Conservation (phyloP, 2,113 vertebrate species). For the Oenanthe melanoleuca region DNA sequence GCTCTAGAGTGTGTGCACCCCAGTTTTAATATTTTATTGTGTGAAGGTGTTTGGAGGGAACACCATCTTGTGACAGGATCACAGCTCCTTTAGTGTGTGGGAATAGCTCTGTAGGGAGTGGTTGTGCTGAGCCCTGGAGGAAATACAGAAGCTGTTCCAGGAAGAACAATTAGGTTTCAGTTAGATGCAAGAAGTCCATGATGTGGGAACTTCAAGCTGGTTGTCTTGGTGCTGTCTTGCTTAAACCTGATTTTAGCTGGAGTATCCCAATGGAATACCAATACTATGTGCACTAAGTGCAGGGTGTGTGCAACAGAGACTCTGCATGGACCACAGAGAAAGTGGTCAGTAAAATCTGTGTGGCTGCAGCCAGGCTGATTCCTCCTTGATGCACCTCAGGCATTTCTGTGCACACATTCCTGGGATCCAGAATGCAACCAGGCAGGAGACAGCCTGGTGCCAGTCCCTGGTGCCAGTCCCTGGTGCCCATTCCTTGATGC, state of each 20-base stretch:
- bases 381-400: not conserved
- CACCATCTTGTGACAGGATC: not conserved
- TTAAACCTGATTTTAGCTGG: not conserved
- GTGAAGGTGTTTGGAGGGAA: not conserved
- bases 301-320: not conserved
- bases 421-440: not conserved
- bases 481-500: not conserved
- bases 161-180: not conserved
- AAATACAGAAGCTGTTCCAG: not conserved
- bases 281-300: not conserved
- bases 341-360: rapidly evolving
- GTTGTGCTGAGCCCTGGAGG: not conserved
- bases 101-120: not conserved
- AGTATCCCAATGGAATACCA: not conserved
- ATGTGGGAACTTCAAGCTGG: not conserved
- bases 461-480: not conserved
- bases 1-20: not conserved
- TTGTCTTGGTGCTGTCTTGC: not conserved
- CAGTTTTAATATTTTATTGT: not conserved
- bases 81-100: not conserved
- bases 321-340: not conserved
- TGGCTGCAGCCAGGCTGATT: not conserved
- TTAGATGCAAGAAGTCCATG: not conserved
- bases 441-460: not conserved
- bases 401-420: not conserved